Percentiles rank a stretch among this genome's conserved stretches.
Evolutionary conservation across 2,888 invertebrate species (phyloP).

Genomic region (Amitus sp.): DNA sequence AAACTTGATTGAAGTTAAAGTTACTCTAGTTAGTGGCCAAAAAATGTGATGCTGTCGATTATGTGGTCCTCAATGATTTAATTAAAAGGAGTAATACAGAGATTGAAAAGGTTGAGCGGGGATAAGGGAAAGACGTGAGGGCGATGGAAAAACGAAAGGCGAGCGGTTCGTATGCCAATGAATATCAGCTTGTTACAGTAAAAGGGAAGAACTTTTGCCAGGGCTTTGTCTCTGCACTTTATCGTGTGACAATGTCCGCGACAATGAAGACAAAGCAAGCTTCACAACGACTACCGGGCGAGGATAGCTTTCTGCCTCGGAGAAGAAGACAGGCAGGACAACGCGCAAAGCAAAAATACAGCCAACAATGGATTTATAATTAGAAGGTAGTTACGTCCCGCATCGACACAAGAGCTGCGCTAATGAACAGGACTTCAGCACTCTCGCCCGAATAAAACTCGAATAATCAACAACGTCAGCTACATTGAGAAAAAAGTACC

Average conservation of each 20-base stretch:
- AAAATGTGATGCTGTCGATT: too few relatives aligned
- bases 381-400: conserved; percentile 7
- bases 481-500: too few relatives aligned
- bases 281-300: conserved; percentile 54
- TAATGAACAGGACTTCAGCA: not conserved
- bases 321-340: conserved; percentile 46
- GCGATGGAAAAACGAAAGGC: conserved; percentile 2
- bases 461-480: too few relatives aligned
- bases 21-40: too few relatives aligned
- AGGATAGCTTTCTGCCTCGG: conserved; percentile 46
- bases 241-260: conserved; percentile 59
- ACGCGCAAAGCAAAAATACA: conserved; percentile 55
- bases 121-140: too few relatives aligned
- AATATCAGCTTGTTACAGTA: conserved; percentile 51
- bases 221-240: conserved; percentile 57
- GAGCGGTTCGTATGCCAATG: conserved; percentile 24
- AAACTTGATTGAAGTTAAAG: too few relatives aligned
- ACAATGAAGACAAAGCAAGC: conserved; percentile 57
- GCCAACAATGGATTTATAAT: conserved; percentile 55
- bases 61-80: too few relatives aligned
- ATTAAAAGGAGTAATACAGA: too few relatives aligned
- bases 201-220: conserved; percentile 48
- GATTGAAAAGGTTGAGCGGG: too few relatives aligned
- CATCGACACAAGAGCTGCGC: conserved; percentile 6
- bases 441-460: not conserved